Conservation (phyloP, 1,140 invertebrate species). For the Zaprionus inermis region DNA sequence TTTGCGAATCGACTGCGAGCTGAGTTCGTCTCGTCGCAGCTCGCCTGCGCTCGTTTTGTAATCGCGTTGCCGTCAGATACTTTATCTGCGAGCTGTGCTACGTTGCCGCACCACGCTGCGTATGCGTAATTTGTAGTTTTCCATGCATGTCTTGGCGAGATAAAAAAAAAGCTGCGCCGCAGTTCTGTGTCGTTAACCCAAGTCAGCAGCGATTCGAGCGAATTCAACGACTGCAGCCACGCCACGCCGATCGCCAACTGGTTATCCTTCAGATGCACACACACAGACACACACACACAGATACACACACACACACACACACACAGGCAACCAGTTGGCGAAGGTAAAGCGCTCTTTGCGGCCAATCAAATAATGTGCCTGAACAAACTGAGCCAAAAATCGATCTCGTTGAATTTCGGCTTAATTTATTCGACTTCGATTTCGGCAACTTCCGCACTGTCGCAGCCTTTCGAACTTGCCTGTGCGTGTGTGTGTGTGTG, state of each 20-base stretch:
- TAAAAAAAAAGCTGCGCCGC: constrained; percentile 6
- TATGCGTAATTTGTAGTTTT: constrained; percentile 78
- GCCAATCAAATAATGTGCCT: constrained; percentile 20
- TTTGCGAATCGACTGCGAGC: constrained; percentile 58
- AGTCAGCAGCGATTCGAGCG: constrained; percentile 41
- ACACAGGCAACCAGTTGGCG: constrained; percentile 37
- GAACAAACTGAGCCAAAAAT: constrained; percentile 21
- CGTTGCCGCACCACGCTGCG: constrained; percentile 55
- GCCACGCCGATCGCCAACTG: constrained; percentile 39
- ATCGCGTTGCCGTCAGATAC: constrained; percentile 55
- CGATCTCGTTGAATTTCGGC: constrained; percentile 15
- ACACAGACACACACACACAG: constrained; percentile 20
- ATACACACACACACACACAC: constrained; percentile 4
- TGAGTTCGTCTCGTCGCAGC: constrained; percentile 37
- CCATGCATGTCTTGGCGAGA: constrained; percentile 67
- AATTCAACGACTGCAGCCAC: constrained; percentile 24
- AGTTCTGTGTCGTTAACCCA: constrained; percentile 73
- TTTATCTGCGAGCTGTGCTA: constrained; percentile 56
- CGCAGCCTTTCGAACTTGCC: too few species aligned
- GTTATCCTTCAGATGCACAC: constrained; percentile 65
- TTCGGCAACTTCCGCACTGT: constrained; percentile 20
- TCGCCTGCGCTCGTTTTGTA: constrained; percentile 58
- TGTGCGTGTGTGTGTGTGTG: neutral
- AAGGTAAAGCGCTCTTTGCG: constrained; percentile 53
- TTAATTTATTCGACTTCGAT: constrained; percentile 12